Conservation (phyloP, 2,888 invertebrate species). For the Cerastis leucographa region DNA sequence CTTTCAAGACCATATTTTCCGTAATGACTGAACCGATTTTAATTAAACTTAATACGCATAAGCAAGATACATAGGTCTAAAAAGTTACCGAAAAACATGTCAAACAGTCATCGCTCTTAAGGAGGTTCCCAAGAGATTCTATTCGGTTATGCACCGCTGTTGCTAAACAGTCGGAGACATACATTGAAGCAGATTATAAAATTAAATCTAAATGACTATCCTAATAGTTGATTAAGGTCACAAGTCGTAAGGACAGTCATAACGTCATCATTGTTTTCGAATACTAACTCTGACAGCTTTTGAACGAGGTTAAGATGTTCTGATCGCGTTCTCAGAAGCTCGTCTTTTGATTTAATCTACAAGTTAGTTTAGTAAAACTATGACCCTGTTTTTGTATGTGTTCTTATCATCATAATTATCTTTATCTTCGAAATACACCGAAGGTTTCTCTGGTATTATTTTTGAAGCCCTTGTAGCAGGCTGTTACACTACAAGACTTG, state of each 20-base stretch:
- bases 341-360: not conserved
- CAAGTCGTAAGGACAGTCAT: not conserved
- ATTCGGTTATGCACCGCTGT: not conserved
- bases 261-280: not conserved
- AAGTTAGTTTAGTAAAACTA: not conserved
- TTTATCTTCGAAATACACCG: not conserved
- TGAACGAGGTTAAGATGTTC: not conserved
- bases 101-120: no score
- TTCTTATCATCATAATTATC: not conserved
- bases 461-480: not conserved
- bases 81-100: no score
- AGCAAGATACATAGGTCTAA: no score
- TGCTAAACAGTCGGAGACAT: not conserved
- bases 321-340: not conserved
- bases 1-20: no score
- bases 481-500: not conserved
- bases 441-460: not conserved
- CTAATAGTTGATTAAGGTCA: not conserved
- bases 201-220: not conserved
- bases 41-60: no score
- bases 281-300: not conserved
- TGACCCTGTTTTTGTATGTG: not conserved
- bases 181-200: not conserved
- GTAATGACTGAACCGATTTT: no score
- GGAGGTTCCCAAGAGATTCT: not conserved